Conservation (phyloP, 2,797 vertebrate genomes). For the Cirrhinus molitorella region DNA sequence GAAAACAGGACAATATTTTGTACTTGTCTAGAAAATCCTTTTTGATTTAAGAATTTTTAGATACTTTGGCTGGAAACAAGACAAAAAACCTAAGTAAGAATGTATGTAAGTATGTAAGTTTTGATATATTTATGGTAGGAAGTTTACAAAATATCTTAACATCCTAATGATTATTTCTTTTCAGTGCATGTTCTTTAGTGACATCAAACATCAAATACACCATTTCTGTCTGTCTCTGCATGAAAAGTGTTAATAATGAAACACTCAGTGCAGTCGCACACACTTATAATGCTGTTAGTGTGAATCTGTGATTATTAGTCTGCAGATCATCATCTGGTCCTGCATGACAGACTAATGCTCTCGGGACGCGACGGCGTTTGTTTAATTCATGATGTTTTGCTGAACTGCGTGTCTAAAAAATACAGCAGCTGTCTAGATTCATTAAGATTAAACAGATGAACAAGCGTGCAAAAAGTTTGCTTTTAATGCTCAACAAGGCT, state of each 20-base stretch:
- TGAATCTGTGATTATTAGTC: not conserved
- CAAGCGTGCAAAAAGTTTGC: not conserved
- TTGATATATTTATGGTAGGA: too few species aligned
- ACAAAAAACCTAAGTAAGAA: too few species aligned
- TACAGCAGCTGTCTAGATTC: too few species aligned
- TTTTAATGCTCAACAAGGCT: not conserved
- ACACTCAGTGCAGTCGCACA: not conserved
- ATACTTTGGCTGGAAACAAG: too few species aligned
- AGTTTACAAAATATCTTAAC: too few species aligned
- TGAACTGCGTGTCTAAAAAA: not conserved
- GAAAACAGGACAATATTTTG: too few species aligned
- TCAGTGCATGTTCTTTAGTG: too few species aligned
- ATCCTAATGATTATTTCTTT: not conserved
- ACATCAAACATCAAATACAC: too few species aligned
- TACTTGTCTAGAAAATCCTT: too few species aligned
- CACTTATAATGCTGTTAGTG: not conserved
- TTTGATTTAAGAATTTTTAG: too few species aligned
- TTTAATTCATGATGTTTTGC: conserved; percentile 2
- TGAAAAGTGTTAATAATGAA: not conserved
- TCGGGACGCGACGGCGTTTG: not conserved
- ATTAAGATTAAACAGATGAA: too few species aligned
- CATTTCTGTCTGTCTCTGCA: not conserved
- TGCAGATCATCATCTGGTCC: not conserved
- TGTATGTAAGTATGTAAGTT: too few species aligned
- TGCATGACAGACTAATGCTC: not conserved